Base-by-base conservation (phyloP, 2,888 invertebrate genomes). In the Masnerella sp. region DNA sequence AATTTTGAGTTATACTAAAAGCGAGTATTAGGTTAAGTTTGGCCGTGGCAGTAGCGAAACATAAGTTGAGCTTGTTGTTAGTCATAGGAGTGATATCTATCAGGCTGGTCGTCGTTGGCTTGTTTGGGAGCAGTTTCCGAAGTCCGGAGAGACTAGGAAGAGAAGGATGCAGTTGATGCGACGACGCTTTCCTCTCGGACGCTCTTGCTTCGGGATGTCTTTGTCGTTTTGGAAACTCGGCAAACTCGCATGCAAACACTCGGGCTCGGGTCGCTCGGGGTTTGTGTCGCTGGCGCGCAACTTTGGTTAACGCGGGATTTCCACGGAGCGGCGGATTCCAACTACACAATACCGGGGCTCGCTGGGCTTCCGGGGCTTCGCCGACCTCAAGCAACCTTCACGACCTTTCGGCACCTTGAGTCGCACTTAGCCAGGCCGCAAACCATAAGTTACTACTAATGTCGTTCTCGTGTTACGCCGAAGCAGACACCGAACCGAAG, bases 401-500 rank as follows among this genome's bases (percentile, higher is more conserved):
- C 62, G 67, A 67, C 64, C 75, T 76, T 67, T 68, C 61, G 28
- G 54, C 69, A 70, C 67, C 74, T 71, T 58, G 65, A 73, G 54
- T 70, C 79, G 76, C 80, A 80, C 80, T 76, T 76, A 77, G 77
- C 80, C 80, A 81, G 79, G 79, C 84, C 82, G 77, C 85, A 82
- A 49, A 79, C 85, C 84, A 86, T 87, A 86, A 86, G 83, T 86
- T 85, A 84, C 84, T 80, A 81, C 83, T 87, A 87, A 87, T 87
- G 87, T 86, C 85, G 83, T 85, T 86, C 83, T 82, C 85, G 82
- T 86, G 87, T 87, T 84, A 74, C 79, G 79, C 77, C 54, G 61
- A 64, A 69, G 64, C 40, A 64, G 51, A 64, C 71, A 72, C 72
- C 69, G 72, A 72, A 75, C 73, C 77, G 62, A 36, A 40, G 74